Evolutionary conservation across 2,113 vertebrate genomes (phyloP).

Genomic region (Zeus faber): DNA sequence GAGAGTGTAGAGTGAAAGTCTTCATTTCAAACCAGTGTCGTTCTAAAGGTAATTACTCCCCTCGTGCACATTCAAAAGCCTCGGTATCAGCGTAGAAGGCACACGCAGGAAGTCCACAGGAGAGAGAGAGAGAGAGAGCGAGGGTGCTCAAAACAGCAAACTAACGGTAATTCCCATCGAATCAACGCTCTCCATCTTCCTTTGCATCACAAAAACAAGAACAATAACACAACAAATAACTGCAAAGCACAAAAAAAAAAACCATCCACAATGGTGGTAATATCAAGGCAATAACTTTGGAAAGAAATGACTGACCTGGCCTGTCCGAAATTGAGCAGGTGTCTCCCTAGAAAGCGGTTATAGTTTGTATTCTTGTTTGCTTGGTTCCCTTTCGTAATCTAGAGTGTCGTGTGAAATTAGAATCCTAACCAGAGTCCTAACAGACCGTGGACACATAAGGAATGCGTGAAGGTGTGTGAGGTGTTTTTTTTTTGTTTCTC

Average conservation of each 20-base stretch:
- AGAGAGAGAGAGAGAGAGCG: background rate
- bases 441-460: background rate
- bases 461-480: background rate
- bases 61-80: no score
- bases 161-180: no score
- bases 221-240: slow-evolving; percentile 11
- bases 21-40: no score
- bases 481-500: no score
- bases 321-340: background rate
- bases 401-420: no score
- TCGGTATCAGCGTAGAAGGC: background rate
- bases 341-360: background rate
- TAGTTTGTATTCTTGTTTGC: no score
- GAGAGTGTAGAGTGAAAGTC: slow-evolving; percentile 1
- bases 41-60: no score
- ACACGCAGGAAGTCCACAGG: background rate
- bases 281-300: slow-evolving; percentile 16
- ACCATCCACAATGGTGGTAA: background rate
- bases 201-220: no score
- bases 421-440: background rate
- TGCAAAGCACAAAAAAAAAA: background rate
- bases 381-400: no score
- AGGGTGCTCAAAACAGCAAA: background rate
- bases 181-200: no score
- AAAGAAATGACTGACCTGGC: slow-evolving; percentile 10